Percentiles rank a stretch among this genome's conserved stretches.
These are phyloP conservation scores for Oncorhynchus keta DNA, from an alignment of 2,113 vertebrate species.

Conservation along the genomic window DNA sequence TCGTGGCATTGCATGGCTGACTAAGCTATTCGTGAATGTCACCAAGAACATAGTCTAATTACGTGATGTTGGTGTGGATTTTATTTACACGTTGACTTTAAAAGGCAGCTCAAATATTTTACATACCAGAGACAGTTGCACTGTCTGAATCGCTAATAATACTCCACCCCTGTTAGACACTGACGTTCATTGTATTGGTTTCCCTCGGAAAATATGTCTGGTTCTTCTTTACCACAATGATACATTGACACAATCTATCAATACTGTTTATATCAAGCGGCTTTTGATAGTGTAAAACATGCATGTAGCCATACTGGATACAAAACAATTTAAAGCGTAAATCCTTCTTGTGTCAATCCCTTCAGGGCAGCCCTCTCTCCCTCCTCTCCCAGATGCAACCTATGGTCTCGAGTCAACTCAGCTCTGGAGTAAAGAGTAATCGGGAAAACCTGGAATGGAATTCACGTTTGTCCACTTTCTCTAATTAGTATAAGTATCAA, in stretches of 20 bases:
- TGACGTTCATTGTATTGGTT: constrained; percentile 45
- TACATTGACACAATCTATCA: constrained; percentile 48
- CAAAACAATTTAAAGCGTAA: constrained; percentile 62
- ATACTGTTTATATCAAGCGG: constrained; percentile 14
- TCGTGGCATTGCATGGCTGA: neutral
- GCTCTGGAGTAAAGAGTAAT: constrained; percentile 45
- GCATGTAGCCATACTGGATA: constrained; percentile 38
- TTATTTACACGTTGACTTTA: constrained; percentile 53
- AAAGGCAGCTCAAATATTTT: constrained; percentile 66
- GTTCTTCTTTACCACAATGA: constrained; percentile 46
- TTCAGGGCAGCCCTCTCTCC: constrained; percentile 60
- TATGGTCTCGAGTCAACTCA: constrained; percentile 55
- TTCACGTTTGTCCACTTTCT: no score
- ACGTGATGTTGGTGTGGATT: constrained; percentile 18
- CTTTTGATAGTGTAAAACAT: constrained; percentile 3
- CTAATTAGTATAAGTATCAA: no score
- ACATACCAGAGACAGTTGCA: constrained; percentile 79
- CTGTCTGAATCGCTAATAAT: constrained; percentile 76
- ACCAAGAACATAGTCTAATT: constrained; percentile 2
- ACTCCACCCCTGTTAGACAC: constrained; percentile 57
- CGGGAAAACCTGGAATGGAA: constrained; percentile 70
- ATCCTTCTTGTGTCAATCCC: constrained; percentile 63
- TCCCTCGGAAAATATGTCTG: constrained; percentile 65
- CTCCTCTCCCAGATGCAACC: constrained; percentile 59
- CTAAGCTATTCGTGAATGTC: constrained; percentile 2